Evolutionary conservation across 92 coral and sea anemone species (phyloP).

Genomic region (Metridium senile): DNA sequence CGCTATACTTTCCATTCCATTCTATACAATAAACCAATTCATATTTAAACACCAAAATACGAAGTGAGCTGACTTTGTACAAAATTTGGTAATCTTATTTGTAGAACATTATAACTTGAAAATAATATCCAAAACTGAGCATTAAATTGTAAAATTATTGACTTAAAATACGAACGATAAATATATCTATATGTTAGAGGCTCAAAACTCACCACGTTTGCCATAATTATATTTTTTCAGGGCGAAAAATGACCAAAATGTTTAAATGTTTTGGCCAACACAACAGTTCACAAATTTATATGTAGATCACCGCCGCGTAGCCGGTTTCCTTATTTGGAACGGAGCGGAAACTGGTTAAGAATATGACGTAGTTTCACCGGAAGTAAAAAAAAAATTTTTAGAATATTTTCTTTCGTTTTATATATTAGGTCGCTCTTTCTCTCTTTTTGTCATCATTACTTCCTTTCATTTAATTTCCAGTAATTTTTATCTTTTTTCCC

Average conservation of each 20-base stretch:
- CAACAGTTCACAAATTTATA: not conserved
- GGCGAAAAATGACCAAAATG: not conserved
- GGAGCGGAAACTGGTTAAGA: slow-evolving; percentile 2
- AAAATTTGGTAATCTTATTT: too few relatives aligned
- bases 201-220: slow-evolving; percentile 65
- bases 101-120: too few relatives aligned
- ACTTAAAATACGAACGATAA: not conserved
- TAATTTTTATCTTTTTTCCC: not conserved
- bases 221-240: slow-evolving; percentile 35
- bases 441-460: too few relatives aligned
- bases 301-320: slow-evolving; percentile 54
- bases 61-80: too few relatives aligned
- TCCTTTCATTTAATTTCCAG: not conserved
- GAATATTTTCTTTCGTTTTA: too few relatives aligned
- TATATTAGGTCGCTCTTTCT: too few relatives aligned
- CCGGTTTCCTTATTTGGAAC: slow-evolving; percentile 52
- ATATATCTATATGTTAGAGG: not conserved
- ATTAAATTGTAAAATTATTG: too few relatives aligned
- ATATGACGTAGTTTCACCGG: not conserved
- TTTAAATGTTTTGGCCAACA: not conserved
- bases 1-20: slow-evolving; percentile 56
- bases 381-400: too few relatives aligned
- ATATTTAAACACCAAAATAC: not conserved
- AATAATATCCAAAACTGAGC: too few relatives aligned
- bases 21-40: too few relatives aligned